phyloP scores from a whole-genome alignment of 2,113 vertebrate genomes.

The Myxocyprinus asiaticus region DNA sequence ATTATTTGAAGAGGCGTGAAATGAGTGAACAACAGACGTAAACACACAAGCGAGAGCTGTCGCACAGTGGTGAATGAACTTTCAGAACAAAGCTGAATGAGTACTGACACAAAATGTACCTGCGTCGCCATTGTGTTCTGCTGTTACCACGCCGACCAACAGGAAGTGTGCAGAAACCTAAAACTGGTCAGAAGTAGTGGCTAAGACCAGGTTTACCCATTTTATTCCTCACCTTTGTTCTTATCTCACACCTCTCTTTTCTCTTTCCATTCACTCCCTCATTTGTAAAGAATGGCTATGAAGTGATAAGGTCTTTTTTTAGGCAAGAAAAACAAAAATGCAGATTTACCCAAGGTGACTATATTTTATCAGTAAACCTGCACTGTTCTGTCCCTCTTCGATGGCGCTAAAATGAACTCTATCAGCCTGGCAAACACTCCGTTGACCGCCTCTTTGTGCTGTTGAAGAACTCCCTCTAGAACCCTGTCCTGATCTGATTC shows the following conservation, averaged over 20 bases:
- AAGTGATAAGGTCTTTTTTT: constrained; percentile 62
- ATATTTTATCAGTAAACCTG: no score
- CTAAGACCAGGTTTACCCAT: no score
- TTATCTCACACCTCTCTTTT: constrained; percentile 21
- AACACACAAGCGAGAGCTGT: background rate
- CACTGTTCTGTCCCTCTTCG: no score
- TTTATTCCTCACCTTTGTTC: constrained; percentile 20
- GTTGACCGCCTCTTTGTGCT: background rate
- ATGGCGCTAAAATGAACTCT: no score
- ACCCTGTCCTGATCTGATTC: constrained; percentile 20
- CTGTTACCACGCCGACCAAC: background rate
- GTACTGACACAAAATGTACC: background rate
- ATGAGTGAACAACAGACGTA: background rate
- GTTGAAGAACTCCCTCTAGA: background rate
- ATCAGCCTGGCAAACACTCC: background rate
- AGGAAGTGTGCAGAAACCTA: constrained; percentile 50
- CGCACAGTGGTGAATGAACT: background rate
- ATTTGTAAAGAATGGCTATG: constrained; percentile 51
- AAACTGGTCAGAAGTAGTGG: background rate
- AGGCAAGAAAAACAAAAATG: background rate
- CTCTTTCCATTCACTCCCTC: constrained; percentile 27
- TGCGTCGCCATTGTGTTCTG: background rate
- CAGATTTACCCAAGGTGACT: no score
- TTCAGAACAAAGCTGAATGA: constrained; percentile 29
- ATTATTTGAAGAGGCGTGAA: background rate